Conservation (phyloP, 2,113 vertebrate species). For the Ictalurus punctatus region DNA sequence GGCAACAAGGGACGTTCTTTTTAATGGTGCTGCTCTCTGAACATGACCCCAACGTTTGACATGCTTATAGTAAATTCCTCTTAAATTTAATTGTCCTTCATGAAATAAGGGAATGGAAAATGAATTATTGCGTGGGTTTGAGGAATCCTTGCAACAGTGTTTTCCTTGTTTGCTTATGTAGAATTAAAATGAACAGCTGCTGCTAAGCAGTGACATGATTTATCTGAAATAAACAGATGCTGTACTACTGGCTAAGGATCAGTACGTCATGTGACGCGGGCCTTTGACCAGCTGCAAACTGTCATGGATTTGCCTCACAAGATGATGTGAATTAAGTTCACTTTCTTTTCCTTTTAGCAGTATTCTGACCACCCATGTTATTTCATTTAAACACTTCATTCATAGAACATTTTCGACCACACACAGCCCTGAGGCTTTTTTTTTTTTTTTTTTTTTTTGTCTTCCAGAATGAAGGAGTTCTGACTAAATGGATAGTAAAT, state of each 20-base stretch:
- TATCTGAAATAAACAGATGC: slow-evolving; percentile 69
- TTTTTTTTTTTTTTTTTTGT: not conserved
- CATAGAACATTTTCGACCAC: not conserved
- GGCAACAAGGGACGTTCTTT: slow-evolving; percentile 14
- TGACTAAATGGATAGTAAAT: slow-evolving; percentile 42
- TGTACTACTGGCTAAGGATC: slow-evolving; percentile 56
- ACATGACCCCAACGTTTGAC: slow-evolving; percentile 12
- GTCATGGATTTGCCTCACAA: slow-evolving; percentile 48
- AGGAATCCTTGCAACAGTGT: slow-evolving; percentile 30
- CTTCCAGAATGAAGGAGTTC: slow-evolving; percentile 4
- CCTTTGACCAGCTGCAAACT: slow-evolving; percentile 54
- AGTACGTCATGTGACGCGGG: slow-evolving; percentile 38
- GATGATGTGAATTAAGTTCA: not conserved
- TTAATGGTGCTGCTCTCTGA: not conserved
- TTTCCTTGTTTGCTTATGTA: slow-evolving; percentile 57
- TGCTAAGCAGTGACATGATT: slow-evolving; percentile 59
- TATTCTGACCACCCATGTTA: not conserved
- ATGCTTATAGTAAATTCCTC: slow-evolving; percentile 47
- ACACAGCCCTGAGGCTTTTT: not conserved
- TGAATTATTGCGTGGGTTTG: slow-evolving; percentile 55
- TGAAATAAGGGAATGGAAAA: slow-evolving; percentile 43
- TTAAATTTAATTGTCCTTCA: slow-evolving; percentile 59
- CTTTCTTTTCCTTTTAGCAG: not conserved
- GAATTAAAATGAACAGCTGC: slow-evolving; percentile 59
- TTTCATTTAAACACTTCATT: not conserved